Evolutionary conservation across 2,797 vertebrate species (phyloP), one percentile per base, ranked within the genome.

Genomic region (Sebastiscus albofasciatus): DNA sequence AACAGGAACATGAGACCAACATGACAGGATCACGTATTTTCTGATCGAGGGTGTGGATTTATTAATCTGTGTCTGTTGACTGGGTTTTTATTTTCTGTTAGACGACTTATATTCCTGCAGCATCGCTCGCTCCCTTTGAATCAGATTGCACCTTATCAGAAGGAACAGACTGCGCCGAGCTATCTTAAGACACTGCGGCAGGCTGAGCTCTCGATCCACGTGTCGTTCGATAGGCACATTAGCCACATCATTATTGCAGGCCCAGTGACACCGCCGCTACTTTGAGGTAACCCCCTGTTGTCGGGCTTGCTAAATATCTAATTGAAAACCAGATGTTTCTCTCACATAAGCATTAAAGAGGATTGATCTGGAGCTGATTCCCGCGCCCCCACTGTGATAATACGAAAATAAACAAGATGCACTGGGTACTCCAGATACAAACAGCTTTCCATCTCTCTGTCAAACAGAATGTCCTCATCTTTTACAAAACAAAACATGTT

Each of bases 101-200:
- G 87, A 89, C 61, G 79, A 86, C 85, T 92, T 81, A 79, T 88
- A 89, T 92, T 93, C 90, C 92, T 85, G 81, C 88, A 64, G 84
- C 83, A 84, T 54, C n/a, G 75, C 87, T 81, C 92, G 84, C 92
- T 93, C 92, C 84, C 77, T 80, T 79, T 18, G 80, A 89, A 93
- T 94, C 93, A 90, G 93, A 95, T 93, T 89, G 88, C 61, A 71
- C 90, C 94, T 96, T 95, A 96, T 95, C 94, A 76, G 91, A 56
- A 55, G 75, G 74, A 92, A 83, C 95, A 95, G 95, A 80, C 87
- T 78, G 84, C 60, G 70, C 69, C 10, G 80, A 88, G 91, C 86
- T 88, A 91, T 90, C 87, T 92, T 90, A 87, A 93, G 91, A 92
- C 91, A 91, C 84, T 90, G 86, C 88, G 52, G 91, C 87, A 72